Evolutionary conservation across 2,113 vertebrate species (phyloP).

Genomic region (Varanus komodoensis): DNA sequence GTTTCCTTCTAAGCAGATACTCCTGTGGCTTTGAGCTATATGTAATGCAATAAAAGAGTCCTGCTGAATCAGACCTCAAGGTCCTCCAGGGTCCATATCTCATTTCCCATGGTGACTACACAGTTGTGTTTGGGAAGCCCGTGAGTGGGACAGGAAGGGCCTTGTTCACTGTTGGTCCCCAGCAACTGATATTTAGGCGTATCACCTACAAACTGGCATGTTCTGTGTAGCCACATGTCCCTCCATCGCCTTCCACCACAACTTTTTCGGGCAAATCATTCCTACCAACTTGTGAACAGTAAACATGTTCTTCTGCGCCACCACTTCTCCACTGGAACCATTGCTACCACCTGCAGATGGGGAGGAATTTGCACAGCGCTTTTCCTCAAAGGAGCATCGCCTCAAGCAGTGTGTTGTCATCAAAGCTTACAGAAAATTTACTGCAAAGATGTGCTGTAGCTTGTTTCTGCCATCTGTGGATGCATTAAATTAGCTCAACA

Average conservation of each 20-base stretch:
- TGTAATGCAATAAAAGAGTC: neutral
- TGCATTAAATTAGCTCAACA: constrained; percentile 31
- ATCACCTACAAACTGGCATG: neutral
- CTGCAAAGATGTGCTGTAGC: constrained; percentile 57
- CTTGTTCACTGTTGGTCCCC: neutral
- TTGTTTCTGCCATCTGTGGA: constrained; percentile 58
- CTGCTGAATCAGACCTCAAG: neutral
- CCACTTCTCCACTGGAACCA: constrained; percentile 36
- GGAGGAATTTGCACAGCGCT: constrained; percentile 56
- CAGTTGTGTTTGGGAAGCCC: neutral
- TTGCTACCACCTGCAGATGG: constrained; percentile 24
- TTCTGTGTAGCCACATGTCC: neutral
- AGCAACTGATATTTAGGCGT: neutral
- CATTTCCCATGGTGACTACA: neutral
- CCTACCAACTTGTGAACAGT: neutral
- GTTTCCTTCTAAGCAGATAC: neutral
- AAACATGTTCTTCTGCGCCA: constrained; percentile 21
- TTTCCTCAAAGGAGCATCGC: constrained; percentile 56
- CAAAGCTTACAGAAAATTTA: constrained; percentile 41
- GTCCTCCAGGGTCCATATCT: neutral
- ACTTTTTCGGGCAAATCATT: neutral
- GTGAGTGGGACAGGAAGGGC: neutral
- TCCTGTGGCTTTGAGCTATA: neutral
- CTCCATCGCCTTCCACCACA: neutral
- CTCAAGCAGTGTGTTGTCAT: constrained; percentile 58